Percentiles rank a stretch among this genome's conserved stretches.
These are phyloP conservation scores for Bryconaethiops microstoma DNA, from an alignment of 2,797 vertebrate species.

Conservation along the genomic window DNA sequence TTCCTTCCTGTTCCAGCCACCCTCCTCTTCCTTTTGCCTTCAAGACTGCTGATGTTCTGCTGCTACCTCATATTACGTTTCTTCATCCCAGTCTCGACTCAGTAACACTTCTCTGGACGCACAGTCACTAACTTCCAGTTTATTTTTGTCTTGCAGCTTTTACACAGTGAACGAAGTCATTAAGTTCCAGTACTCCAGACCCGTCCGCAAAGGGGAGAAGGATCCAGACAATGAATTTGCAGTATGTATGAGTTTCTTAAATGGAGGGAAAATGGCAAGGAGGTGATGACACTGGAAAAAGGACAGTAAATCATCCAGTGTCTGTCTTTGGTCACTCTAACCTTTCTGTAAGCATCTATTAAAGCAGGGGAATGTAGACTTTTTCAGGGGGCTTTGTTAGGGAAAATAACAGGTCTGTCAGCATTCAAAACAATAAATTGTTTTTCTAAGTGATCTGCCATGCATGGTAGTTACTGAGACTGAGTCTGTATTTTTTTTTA, in stretches of 20 bases:
- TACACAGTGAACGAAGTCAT: slow-evolving; percentile 94
- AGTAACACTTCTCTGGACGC: not conserved
- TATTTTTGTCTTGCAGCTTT: slow-evolving; percentile 78
- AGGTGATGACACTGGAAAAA: not conserved
- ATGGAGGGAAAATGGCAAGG: not conserved
- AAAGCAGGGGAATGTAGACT: not conserved
- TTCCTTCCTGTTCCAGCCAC: not conserved
- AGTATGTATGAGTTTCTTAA: slow-evolving; percentile 74
- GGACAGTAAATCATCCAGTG: not conserved
- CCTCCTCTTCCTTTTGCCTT: not conserved
- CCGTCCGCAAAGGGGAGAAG: slow-evolving; percentile 93
- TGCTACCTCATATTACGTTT: not conserved
- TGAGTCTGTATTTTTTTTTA: no score
- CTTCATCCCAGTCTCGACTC: not conserved
- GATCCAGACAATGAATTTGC: slow-evolving; percentile 97
- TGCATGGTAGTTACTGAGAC: no score
- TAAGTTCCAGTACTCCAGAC: slow-evolving; percentile 90
- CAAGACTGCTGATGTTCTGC: not conserved
- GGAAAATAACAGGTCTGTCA: not conserved
- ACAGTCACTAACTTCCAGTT: slow-evolving; percentile 10
- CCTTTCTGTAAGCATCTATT: not conserved
- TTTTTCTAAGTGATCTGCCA: slow-evolving; percentile 2
- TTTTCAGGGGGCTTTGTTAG: not conserved
- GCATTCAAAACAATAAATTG: slow-evolving; percentile 4
- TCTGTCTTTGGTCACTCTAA: no score